Evolutionary conservation across 1,140 invertebrate genomes (phyloP).

Genomic region (Drosophila arawakana): DNA sequence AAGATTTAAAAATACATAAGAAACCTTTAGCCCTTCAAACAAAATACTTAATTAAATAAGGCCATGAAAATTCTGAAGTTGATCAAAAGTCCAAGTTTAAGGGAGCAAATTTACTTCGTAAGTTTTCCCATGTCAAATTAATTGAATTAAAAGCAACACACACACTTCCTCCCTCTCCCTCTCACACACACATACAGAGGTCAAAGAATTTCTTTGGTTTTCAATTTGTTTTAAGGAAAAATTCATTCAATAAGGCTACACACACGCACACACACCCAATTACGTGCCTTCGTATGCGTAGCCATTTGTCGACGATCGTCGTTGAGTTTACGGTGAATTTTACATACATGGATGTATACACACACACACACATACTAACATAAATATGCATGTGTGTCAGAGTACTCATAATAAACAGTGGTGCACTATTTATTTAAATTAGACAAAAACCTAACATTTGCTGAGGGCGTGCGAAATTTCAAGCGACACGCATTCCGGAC

Average conservation of each 20-base stretch:
- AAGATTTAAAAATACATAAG: too few relatives aligned
- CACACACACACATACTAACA: neutral
- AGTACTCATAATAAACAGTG: slow-evolving; percentile 5
- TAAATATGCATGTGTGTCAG: neutral
- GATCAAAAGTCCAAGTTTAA: too few relatives aligned
- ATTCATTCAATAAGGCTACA: slow-evolving; percentile 56
- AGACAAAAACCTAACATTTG: neutral
- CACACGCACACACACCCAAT: slow-evolving; percentile 6
- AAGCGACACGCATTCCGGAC: neutral
- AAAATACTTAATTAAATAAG: too few relatives aligned
- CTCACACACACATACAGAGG: neutral
- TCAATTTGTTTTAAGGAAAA: slow-evolving; percentile 55
- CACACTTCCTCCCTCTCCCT: slow-evolving; percentile 1
- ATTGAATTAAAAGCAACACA: slow-evolving; percentile 67
- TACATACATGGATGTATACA: neutral
- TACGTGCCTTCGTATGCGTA: neutral
- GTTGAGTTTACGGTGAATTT: neutral
- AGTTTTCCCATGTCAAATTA: slow-evolving; percentile 52
- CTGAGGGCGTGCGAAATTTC: neutral
- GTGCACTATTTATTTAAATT: neutral
- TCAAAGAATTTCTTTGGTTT: slow-evolving; percentile 21
- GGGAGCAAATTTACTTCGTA: neutral
- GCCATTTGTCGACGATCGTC: slow-evolving; percentile 11
- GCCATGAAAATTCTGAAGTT: too few relatives aligned
- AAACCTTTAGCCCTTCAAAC: too few relatives aligned